A percentile compares a stretch with the other conserved stretches of the same genome.
Conservation (phyloP, 35 echinoderm and acorn worm species). For the Diadema setosum region DNA sequence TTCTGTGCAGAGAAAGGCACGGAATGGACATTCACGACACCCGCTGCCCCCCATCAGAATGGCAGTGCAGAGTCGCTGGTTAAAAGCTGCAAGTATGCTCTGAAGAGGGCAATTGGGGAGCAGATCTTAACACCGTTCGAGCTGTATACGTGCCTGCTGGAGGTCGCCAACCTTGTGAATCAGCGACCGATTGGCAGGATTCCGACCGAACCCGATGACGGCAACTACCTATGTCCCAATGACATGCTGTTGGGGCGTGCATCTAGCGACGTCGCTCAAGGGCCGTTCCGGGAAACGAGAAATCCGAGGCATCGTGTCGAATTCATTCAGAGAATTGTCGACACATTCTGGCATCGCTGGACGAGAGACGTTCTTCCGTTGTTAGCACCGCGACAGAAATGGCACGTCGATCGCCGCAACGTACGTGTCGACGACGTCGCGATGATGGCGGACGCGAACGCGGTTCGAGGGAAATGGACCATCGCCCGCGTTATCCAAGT, state of each 20-base stretch:
- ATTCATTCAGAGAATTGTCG: too few relatives aligned
- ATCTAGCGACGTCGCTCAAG: slow-evolving; percentile 13
- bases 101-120: slow-evolving; percentile 55
- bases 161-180: slow-evolving; percentile 47
- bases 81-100: slow-evolving; percentile 36
- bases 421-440: slow-evolving; percentile 47
- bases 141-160: slow-evolving; percentile 37
- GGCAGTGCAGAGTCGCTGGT: slow-evolving; percentile 50
- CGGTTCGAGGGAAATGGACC: slow-evolving; percentile 39
- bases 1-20: slow-evolving; percentile 52
- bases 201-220: slow-evolving; percentile 49
- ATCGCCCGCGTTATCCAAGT: slow-evolving; percentile 36
- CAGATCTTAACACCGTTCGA: slow-evolving; percentile 46
- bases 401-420: slow-evolving; percentile 27
- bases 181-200: too few relatives aligned
- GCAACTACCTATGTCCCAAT: slow-evolving; percentile 19
- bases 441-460: slow-evolving; percentile 35
- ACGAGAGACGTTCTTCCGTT: too few relatives aligned
- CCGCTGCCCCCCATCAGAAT: slow-evolving; percentile 46
- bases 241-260: slow-evolving; percentile 4
- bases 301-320: slow-evolving; percentile 35
- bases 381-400: too few relatives aligned
- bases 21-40: slow-evolving; percentile 57
- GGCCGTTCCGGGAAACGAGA: too few relatives aligned
- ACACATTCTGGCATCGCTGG: too few relatives aligned